Evolutionary conservation across 2,888 invertebrate genomes (phyloP), one percentile per base, ranked within the genome.

Genomic region (Acrocyrtus sp.): DNA sequence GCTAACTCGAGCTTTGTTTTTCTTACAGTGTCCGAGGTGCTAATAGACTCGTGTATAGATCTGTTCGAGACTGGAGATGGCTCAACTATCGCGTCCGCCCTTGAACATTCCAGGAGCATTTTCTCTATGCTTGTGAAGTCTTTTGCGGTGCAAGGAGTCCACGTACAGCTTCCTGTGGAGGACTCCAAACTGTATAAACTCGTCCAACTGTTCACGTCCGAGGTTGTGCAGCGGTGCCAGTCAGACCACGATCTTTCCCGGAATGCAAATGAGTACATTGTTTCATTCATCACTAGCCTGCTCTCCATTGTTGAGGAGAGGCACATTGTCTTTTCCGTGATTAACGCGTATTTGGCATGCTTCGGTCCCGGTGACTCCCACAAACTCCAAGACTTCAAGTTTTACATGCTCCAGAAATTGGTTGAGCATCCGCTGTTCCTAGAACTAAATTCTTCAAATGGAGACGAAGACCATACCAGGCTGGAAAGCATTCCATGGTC

Each of bases 321-420:
- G 5, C 80, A 80, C 48, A 67, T 80, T 57, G 80, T 81, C 1
- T 81, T 80, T 58, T 74, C 81, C 62, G 77, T 76, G 4, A 74
- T 81, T 29, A 81, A 81, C 58, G 69, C 79, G 3, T 81, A 81
- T 29, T 67, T 81, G 21, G 78, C 81, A 10, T 81, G 80, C 66
- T 81, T 81, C 66, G 81, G 81, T 45, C 81, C 81, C 8, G 81
- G 81, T 6, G 81, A 81, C 63, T 79, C 80, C 3, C 77, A 80
- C 45, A 81, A 81, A 68, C 75, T 81, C 3, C 81, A 81, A 76
- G 79, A 78, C 22, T 81, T 79, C 50, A 80, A 78, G 70, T 81
- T 78, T 53, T 43, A 63, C 24, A 53, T 81, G 17, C 78, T 81
- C 19, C 72, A 79, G 29, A 75, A 74, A 22, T 51, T 81, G 5